Evolutionary conservation across 2,888 invertebrate genomes (phyloP).

Genomic region (Tipula lateralis): DNA sequence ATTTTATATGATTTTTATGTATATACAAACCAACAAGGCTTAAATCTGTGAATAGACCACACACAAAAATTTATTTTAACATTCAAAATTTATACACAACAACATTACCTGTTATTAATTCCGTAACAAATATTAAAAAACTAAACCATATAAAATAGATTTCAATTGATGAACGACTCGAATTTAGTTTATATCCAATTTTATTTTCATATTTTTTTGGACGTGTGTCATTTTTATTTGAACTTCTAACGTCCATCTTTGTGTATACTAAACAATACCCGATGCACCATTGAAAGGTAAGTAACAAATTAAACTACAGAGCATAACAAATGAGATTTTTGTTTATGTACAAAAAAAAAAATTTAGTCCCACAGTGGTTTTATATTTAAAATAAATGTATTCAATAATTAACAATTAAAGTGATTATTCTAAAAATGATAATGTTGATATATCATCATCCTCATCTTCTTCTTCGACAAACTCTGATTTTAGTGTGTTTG

Average conservation of each 20-base stretch:
- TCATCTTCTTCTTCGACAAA: neutral
- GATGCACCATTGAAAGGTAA: neutral
- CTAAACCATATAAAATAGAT: conserved; percentile 37
- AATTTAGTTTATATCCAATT: conserved; percentile 3
- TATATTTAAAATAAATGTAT: neutral
- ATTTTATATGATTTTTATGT: conserved; percentile 35
- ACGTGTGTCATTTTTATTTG: conserved; percentile 26
- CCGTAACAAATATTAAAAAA: conserved; percentile 36
- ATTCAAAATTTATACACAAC: neutral
- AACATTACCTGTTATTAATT: conserved; percentile 35
- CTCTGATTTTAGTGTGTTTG: neutral
- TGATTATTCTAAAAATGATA: neutral
- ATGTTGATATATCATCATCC: neutral
- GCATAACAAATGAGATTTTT: neutral
- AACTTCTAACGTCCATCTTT: conserved; percentile 30
- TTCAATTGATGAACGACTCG: conserved; percentile 35
- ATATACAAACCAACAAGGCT: conserved; percentile 35
- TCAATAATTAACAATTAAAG: neutral
- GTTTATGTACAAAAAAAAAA: neutral
- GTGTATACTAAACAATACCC: conserved; percentile 26
- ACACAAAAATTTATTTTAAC: neutral
- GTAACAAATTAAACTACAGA: neutral
- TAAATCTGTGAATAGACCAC: conserved; percentile 33
- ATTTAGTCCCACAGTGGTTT: too few relatives aligned
- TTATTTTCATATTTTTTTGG: conserved; percentile 26